Conservation (phyloP, 2,888 invertebrate species). For the Synanthedon tipuliformis region DNA sequence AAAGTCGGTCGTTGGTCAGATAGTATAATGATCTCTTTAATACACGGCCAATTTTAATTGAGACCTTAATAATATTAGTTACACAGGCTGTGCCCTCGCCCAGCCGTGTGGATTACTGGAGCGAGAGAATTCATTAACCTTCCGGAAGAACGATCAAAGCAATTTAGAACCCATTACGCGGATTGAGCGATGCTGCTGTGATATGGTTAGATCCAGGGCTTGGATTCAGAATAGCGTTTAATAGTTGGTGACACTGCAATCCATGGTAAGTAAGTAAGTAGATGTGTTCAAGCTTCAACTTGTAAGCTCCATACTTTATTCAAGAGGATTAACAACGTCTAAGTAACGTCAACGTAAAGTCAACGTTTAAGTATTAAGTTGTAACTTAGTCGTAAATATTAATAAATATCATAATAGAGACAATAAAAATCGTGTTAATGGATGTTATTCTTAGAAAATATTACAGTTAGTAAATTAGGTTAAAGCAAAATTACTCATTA, state of each 20-base stretch:
- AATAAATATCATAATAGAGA: too few species aligned
- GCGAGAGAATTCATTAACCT: slow-evolving; percentile 61
- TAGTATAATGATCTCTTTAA: not conserved
- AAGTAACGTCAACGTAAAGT: too few species aligned
- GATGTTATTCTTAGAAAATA: too few species aligned
- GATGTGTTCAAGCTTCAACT: not conserved
- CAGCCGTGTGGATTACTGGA: slow-evolving; percentile 44
- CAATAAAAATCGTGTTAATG: too few species aligned
- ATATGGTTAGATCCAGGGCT: not conserved
- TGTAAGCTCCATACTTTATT: too few species aligned
- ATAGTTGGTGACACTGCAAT: not conserved
- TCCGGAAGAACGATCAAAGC: slow-evolving; percentile 67
- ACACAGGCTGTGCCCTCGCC: slow-evolving; percentile 17
- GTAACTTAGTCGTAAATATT: too few species aligned
- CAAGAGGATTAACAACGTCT: too few species aligned
- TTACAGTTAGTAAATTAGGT: too few species aligned
- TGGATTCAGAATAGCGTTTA: not conserved
- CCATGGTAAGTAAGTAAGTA: not conserved
- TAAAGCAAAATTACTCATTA: too few species aligned
- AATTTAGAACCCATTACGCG: slow-evolving; percentile 49
- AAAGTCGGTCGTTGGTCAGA: too few species aligned
- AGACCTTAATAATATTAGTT: slow-evolving; percentile 28
- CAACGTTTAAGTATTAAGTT: too few species aligned
- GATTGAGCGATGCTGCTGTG: slow-evolving; percentile 19
- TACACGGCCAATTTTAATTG: slow-evolving; percentile 20